phyloP scores from a whole-genome alignment of 2,113 vertebrate genomes.

The Xenopus tropicalis region UCB_Xtro_10.0 CM004447.2:86428001-86428500 shows the following conservation, averaged over 20 bases:
- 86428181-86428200: slow-evolving; percentile 8
- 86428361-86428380: background rate
- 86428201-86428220: background rate
- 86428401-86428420: slow-evolving; percentile 34
- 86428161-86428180: background rate
- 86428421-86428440: slow-evolving; percentile 31
- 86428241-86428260: background rate
- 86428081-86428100: slow-evolving; percentile 25
- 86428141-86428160: no score
- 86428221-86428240: slow-evolving; percentile 4
- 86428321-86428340: background rate
- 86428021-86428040: slow-evolving; percentile 24
- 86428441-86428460: slow-evolving; percentile 41
- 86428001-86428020: slow-evolving; percentile 40
- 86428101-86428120: background rate
- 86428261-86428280: background rate
- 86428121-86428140: no score
- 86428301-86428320: no score
- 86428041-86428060: slow-evolving; percentile 25
- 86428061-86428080: slow-evolving; percentile 19
- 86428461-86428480: slow-evolving; percentile 33
- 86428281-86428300: no score
- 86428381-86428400: background rate
- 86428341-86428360: background rate
- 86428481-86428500: slow-evolving; percentile 37